Percentiles rank a stretch among this genome's conserved stretches.
phyloP scores from a whole-genome alignment of 2,113 vertebrate species.

The Motacilla tschutschensis region DNA sequence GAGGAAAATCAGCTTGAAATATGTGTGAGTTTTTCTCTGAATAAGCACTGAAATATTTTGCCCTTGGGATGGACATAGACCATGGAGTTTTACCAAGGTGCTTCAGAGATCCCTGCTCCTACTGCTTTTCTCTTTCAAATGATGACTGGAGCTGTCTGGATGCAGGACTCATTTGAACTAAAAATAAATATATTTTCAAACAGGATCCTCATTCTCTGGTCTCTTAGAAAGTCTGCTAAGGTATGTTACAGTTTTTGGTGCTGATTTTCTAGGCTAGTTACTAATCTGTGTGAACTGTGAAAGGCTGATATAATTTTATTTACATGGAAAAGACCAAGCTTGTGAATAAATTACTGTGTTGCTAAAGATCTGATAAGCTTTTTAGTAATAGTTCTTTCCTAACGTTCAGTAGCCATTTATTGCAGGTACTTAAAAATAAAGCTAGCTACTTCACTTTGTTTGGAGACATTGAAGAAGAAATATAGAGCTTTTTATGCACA shows the following conservation, averaged over 20 bases:
- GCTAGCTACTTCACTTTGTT: background rate
- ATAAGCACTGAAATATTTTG: background rate
- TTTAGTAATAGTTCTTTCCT: background rate
- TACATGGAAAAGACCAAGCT: background rate
- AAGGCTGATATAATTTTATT: background rate
- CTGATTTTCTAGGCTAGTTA: background rate
- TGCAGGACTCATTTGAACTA: background rate
- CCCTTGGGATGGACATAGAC: background rate
- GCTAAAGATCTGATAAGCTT: background rate
- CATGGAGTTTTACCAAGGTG: background rate
- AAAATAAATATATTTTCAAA: background rate
- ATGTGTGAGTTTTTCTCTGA: background rate
- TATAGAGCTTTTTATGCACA: background rate
- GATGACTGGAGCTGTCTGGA: background rate
- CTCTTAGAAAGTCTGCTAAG: background rate
- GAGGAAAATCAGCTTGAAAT: background rate
- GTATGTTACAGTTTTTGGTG: background rate
- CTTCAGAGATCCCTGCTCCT: background rate
- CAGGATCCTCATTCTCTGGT: background rate
- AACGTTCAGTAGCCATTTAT: background rate
- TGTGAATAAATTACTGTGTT: background rate
- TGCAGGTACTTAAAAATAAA: background rate
- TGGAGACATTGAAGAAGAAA: background rate
- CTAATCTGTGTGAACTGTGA: background rate
- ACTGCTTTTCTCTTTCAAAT: constrained; percentile 10